phyloP scores from a whole-genome alignment of 2,797 vertebrate species.

The Emys orbicularis region DNA sequence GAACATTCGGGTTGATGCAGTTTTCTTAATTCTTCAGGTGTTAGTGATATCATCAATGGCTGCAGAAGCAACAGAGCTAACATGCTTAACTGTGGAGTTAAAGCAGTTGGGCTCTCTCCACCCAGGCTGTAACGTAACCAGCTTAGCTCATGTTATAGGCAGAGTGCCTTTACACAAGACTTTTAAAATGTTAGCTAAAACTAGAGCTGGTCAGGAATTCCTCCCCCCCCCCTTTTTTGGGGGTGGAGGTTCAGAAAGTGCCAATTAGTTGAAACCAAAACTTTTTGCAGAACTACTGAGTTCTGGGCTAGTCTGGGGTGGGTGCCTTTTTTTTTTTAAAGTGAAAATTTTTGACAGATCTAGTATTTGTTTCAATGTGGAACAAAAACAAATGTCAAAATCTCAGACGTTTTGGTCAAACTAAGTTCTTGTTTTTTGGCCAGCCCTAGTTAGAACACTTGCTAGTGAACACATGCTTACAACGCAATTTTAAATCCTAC shows the following conservation, averaged over 20 bases:
- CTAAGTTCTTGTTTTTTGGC: neutral
- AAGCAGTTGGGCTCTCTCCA: neutral
- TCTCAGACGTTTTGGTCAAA: neutral
- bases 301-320: too few species aligned
- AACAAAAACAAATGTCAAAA: neutral
- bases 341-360: neutral
- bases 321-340: neutral
- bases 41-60: neutral
- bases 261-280: neutral
- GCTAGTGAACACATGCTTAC: neutral
- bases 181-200: neutral
- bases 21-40: constrained; percentile 13
- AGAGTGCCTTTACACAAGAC: neutral
- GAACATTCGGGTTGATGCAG: constrained; percentile 1
- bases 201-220: neutral
- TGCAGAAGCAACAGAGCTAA: neutral
- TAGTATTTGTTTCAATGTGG: neutral
- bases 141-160: neutral
- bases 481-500: neutral
- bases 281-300: neutral
- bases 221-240: too few species aligned
- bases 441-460: neutral
- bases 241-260: neutral
- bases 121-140: neutral
- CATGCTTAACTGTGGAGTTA: neutral